Evolutionary conservation across 92 coral and sea anemone species (phyloP), one percentile per base, ranked within the genome.

Genomic region (Phenganax subtilis): DNA sequence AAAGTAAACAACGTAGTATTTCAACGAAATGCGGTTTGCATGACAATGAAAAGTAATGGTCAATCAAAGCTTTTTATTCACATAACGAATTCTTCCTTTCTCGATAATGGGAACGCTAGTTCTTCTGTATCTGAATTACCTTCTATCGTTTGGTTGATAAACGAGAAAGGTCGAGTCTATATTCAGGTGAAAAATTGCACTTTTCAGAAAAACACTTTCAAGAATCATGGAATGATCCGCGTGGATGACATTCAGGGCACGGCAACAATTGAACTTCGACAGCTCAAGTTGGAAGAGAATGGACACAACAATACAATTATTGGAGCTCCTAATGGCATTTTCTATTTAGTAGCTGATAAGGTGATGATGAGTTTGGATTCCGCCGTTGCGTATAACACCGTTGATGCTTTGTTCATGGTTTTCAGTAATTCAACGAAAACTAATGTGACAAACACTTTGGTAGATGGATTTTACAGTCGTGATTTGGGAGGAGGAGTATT

Each of bases 61-160:
- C 56, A 29, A 58, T 20, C 57, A 3, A 29, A 20, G 44, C 59
- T 57, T 11, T 30, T 54, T 57, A 76, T 84, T 55, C 44, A 27
- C 60, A 76, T 84, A 57, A 37, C 37, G 58, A 77, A 78, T 47
- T 77, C 87, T 28, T 59, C 78, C 47, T 84, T 84, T 78, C 77
- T 67, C 29, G 58, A 76, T 54, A 84, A 55, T 20, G 84, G 87
- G 0, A 8, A 55, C 20, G 20, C 20, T 51, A 37, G 47, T 37
- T 37, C 80, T n/a, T 6, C 30, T 51, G 54, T 47, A 15, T 15
- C 44, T 6, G 17, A 16, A 57, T 10, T 20, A 4, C 55, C 70
- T 55, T 57, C 71, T 54, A 51, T 77, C 20, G 54, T 84, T 31
- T 77, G 44, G 57, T 3, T 47, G 58, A 31, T 69, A 51, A 66